Percentiles rank a stretch among this genome's conserved stretches.
Conservation (phyloP, 2,888 invertebrate genomes). For the Drosophila anomelani region DNA sequence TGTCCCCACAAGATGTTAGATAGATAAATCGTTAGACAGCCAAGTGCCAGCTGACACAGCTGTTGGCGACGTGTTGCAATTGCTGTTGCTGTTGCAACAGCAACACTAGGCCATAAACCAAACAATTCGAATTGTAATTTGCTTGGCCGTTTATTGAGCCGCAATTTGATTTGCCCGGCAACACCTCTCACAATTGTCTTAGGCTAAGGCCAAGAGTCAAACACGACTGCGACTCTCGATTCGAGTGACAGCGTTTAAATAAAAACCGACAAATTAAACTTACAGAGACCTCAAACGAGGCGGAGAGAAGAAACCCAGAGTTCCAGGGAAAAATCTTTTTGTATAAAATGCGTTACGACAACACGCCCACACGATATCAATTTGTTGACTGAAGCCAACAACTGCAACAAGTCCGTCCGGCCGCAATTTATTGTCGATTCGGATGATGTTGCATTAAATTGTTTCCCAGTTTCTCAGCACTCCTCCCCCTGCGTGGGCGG, state of each 20-base stretch:
- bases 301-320: constrained; percentile 7
- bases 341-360: constrained; percentile 66
- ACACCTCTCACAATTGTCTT: constrained; percentile 72
- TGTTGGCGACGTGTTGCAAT: constrained; percentile 70
- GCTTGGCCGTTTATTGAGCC: constrained; percentile 65
- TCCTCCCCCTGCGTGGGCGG: constrained; percentile 59
- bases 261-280: constrained; percentile 72
- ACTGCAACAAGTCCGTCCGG: constrained; percentile 66
- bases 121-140: constrained; percentile 58
- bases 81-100: constrained; percentile 36
- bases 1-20: constrained; percentile 63
- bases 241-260: constrained; percentile 71
- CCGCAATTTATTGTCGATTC: constrained; percentile 58
- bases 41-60: constrained; percentile 77
- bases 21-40: constrained; percentile 55
- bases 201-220: constrained; percentile 69
- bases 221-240: constrained; percentile 61
- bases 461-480: constrained; percentile 18
- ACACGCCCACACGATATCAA: constrained; percentile 62
- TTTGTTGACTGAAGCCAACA: constrained; percentile 72
- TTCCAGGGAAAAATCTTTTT: constrained; percentile 29
- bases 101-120: constrained; percentile 52
- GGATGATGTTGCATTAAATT: constrained; percentile 75
- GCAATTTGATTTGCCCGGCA: constrained; percentile 68
- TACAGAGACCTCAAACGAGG: constrained; percentile 20